These are phyloP conservation scores for Spermophilus dauricus DNA, from an alignment of 2,113 vertebrate genomes.

Conservation along the genomic window DNA sequence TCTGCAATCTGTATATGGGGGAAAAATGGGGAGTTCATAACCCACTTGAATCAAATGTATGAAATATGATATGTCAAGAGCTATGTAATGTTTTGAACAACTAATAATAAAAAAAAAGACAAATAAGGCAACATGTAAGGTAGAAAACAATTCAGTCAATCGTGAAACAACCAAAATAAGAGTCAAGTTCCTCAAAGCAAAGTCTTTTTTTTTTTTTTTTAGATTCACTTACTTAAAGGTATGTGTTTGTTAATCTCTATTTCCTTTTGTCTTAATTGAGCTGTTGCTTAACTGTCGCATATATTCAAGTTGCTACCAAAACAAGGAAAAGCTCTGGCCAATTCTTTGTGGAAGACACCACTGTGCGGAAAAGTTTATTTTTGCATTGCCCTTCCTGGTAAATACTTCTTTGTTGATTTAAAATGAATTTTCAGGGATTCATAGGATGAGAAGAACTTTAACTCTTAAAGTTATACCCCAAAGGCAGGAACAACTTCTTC, in stretches of 20 bases:
- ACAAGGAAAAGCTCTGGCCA: constrained; percentile 33
- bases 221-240: neutral
- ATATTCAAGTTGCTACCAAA: constrained; percentile 27
- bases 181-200: constrained; percentile 48
- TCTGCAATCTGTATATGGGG: too few relatives aligned
- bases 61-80: too few relatives aligned
- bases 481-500: neutral
- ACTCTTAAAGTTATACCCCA: neutral
- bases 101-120: too few relatives aligned
- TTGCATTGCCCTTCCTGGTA: constrained; percentile 27
- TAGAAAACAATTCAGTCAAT: neutral
- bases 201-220: neutral
- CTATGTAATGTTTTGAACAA: too few relatives aligned
- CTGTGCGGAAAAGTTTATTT: neutral
- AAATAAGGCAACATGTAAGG: neutral
- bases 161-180: neutral
- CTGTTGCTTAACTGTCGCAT: neutral
- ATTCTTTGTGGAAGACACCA: neutral
- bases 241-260: neutral
- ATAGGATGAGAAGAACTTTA: constrained; percentile 16
- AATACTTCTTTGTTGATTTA: constrained; percentile 48
- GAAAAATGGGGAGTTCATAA: too few relatives aligned
- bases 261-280: constrained; percentile 27
- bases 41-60: too few relatives aligned
- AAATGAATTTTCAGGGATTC: neutral